Conservation (phyloP, 2,888 invertebrate species). For the Drosophila subquinaria region DNA sequence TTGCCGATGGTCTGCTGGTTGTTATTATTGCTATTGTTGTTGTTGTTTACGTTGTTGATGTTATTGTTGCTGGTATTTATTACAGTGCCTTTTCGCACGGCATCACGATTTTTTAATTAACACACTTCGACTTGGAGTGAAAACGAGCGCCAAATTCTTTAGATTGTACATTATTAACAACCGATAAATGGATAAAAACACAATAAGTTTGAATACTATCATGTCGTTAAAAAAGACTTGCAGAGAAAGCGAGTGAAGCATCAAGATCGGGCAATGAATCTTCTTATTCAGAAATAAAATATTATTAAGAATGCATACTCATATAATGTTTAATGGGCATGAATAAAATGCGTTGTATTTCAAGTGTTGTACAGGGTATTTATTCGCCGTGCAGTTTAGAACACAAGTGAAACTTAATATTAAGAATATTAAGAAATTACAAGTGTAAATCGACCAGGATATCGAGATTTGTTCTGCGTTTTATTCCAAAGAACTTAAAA, state of each 20-base stretch:
- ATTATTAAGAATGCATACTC: too few species aligned
- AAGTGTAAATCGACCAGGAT: too few species aligned
- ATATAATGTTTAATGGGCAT: too few species aligned
- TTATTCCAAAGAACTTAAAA: too few species aligned
- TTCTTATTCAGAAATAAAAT: not conserved
- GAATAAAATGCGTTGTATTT: too few species aligned
- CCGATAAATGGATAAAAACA: not conserved
- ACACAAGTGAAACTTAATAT: too few species aligned
- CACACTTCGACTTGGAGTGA: slow-evolving; percentile 45
- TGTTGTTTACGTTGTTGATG: slow-evolving; percentile 18
- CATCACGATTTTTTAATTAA: slow-evolving; percentile 72
- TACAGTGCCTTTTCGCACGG: slow-evolving; percentile 58
- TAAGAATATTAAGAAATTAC: too few species aligned
- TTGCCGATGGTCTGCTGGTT: slow-evolving; percentile 63
- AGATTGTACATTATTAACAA: slow-evolving; percentile 15
- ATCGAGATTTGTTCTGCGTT: too few species aligned
- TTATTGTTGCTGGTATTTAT: slow-evolving; percentile 56
- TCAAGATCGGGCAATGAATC: not conserved
- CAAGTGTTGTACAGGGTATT: too few species aligned
- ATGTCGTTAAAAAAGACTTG: not conserved
- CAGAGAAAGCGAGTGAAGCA: not conserved
- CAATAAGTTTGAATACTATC: not conserved
- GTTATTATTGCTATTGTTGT: slow-evolving; percentile 25
- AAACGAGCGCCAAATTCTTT: slow-evolving; percentile 43
- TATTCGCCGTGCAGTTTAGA: too few species aligned